A percentile compares a stretch with the other conserved stretches of the same genome.
Evolutionary conservation across 2,113 vertebrate species (phyloP).

Genomic region (Malurus elegans): DNA sequence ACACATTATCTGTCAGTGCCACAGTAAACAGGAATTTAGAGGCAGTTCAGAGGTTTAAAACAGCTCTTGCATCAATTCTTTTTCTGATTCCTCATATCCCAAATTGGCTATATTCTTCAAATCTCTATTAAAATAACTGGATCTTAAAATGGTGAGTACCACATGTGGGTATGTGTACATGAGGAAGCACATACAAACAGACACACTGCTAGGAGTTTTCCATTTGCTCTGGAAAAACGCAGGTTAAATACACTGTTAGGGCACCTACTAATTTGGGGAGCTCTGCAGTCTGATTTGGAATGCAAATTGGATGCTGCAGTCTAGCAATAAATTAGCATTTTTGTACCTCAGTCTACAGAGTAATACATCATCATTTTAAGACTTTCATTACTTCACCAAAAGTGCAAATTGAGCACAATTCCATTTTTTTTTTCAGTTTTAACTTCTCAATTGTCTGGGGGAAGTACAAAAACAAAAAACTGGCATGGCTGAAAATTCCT

Average conservation of each 20-base stretch:
- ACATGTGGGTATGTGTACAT: too few relatives aligned
- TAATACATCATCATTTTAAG: background rate
- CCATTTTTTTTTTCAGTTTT: background rate
- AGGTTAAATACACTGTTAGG: constrained; percentile 49
- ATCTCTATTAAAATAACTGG: background rate
- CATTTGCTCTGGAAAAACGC: background rate
- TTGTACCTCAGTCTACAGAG: constrained; percentile 43
- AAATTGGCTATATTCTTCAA: background rate
- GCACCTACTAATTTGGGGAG: constrained; percentile 43
- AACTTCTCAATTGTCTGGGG: background rate
- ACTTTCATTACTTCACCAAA: background rate
- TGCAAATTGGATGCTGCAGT: constrained; percentile 73
- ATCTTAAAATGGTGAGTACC: background rate
- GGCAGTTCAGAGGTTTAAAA: background rate
- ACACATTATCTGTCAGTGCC: background rate
- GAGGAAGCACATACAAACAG: background rate
- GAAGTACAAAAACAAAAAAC: background rate
- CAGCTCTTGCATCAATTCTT: background rate
- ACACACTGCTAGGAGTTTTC: background rate
- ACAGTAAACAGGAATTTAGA: background rate
- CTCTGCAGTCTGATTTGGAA: constrained; percentile 74
- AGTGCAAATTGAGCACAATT: background rate
- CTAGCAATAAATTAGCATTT: constrained; percentile 72
- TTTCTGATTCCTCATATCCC: background rate
- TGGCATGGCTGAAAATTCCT: background rate